A percentile compares a stretch with the other conserved stretches of the same genome.
phyloP scores from a whole-genome alignment of 2,888 invertebrate species.

The Notodonta ziczac region DNA sequence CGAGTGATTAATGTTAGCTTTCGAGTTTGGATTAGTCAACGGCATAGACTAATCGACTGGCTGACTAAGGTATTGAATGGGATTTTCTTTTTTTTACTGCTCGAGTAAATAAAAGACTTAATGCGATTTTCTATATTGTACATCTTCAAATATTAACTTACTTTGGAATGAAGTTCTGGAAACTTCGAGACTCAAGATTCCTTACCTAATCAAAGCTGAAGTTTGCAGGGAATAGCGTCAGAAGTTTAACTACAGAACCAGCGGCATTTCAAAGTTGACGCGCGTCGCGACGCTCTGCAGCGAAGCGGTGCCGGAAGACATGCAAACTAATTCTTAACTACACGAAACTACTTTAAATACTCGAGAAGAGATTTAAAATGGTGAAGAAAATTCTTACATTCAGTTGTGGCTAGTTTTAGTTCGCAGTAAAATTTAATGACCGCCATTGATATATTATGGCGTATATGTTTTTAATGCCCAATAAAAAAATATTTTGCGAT shows the following conservation, averaged over 20 bases:
- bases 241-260: slow-evolving; percentile 59
- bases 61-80: slow-evolving; percentile 10
- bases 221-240: slow-evolving; percentile 70
- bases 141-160: slow-evolving; percentile 42
- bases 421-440: slow-evolving; percentile 27
- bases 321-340: slow-evolving; percentile 41
- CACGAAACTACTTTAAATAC: slow-evolving; percentile 36
- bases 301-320: slow-evolving; percentile 48
- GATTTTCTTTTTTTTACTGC: background rate
- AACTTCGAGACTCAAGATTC: slow-evolving; percentile 53
- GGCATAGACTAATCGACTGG: background rate
- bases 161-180: slow-evolving; percentile 42
- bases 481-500: slow-evolving; percentile 26
- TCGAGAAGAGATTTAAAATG: slow-evolving; percentile 27
- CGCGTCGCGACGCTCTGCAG: slow-evolving; percentile 34
- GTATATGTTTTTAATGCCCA: slow-evolving; percentile 14
- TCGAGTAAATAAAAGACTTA: background rate
- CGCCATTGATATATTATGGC: slow-evolving; percentile 21
- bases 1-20: background rate
- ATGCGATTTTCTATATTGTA: slow-evolving; percentile 5
- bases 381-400: slow-evolving; percentile 32
- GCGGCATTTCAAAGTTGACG: slow-evolving; percentile 49
- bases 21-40: background rate
- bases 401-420: slow-evolving; percentile 17
- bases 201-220: slow-evolving; percentile 71